Evolutionary conservation across 2,797 vertebrate genomes (phyloP), one percentile per base, ranked within the genome.

Genomic region (Lagocephalus sceleratus): DNA sequence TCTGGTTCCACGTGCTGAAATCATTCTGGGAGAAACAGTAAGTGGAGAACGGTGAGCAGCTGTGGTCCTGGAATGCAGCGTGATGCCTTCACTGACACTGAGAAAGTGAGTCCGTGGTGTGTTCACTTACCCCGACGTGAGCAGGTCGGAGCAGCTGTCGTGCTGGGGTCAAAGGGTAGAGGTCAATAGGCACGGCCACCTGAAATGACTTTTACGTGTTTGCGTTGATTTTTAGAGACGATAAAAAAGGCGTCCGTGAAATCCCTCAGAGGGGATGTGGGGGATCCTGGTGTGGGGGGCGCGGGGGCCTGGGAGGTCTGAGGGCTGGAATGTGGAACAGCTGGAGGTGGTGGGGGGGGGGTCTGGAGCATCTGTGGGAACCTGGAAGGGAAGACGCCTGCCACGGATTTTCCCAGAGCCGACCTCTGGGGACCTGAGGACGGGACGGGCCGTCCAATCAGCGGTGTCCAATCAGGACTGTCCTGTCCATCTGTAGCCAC

Each of bases 321-420:
- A 47, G 47, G 48, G 51, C 72, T 78, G 87, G 84, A 88, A 87
- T 86, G 77, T 71, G 66, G 1, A 82, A 79, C 83, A 88, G 86
- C 85, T 87, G 84, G 84, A 76, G 23, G 66, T 73, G n/a, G n/a
- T n/a, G n/a, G n/a, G n/a, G n/a, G n/a, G n/a, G n/a, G n/a, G 44
- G 49, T 57, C 59, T 78, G 41, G 0, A n/a, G 47, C 6, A 46
- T 70, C 74, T 84, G 83, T 89, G 86, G 78, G 86, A 87, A 84
- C 63, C 65, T 71, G 65, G 75, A 81, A 62, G 60, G 40, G 73
- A 54, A 48, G 32, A 49, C 39, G 68, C 71, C 81, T 29, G 79
- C 54, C 25, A 8, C 64, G 71, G 66, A 63, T 80, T 82, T 85
- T 75, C 70, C 51, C 19, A 14, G 63, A 55, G 61, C n/a, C 0